Evolutionary conservation across 2,113 vertebrate species (phyloP), one percentile per base, ranked within the genome.

Genomic region (Upupa epops): DNA sequence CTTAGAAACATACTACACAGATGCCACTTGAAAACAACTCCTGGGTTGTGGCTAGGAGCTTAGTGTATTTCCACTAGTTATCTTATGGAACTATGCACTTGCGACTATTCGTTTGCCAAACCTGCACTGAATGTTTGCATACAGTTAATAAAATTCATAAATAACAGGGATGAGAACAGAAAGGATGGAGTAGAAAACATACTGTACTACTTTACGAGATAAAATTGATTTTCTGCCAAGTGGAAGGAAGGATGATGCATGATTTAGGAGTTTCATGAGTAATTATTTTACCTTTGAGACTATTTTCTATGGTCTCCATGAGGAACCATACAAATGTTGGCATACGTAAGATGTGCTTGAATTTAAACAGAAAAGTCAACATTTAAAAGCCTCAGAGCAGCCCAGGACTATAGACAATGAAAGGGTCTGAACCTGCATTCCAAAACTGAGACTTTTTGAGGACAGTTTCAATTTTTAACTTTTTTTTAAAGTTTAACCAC

Each of bases 401-500:
- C 25, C 9, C 19, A 40, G 32, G 28, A 51, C 28, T 65, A 51
- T 11, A 9, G 40, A 63, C 12, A 4, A 6, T 17, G 58, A 66
- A 61, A 71, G 28, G 54, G 26, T 34, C 42, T 76, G 66, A 89
- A 65, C 20, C 46, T 42, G 31, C 26, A 65, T 25, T 21, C 6
- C 3, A 13, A 29, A 82, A 65, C 18, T 70, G 36, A 45, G 68
- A 55, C 37, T 31, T n/a, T 86, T 11, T 2, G 32, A 17, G 19
- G 17, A 80, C 10, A 8, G 37, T 90, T 89, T 92, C 65, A 74
- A 52, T 81, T 36, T 77, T 45, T 55, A 52, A 45, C 64, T 81
- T 52, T 29, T 7, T 56, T 80, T 87, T 84, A 83, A 92, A 89
- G 61, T 89, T 92, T 90, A 82, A 86, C 51, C 17, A 7, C 55